phyloP scores from a whole-genome alignment of 2,797 vertebrate genomes.

The Mus spretus region DNA sequence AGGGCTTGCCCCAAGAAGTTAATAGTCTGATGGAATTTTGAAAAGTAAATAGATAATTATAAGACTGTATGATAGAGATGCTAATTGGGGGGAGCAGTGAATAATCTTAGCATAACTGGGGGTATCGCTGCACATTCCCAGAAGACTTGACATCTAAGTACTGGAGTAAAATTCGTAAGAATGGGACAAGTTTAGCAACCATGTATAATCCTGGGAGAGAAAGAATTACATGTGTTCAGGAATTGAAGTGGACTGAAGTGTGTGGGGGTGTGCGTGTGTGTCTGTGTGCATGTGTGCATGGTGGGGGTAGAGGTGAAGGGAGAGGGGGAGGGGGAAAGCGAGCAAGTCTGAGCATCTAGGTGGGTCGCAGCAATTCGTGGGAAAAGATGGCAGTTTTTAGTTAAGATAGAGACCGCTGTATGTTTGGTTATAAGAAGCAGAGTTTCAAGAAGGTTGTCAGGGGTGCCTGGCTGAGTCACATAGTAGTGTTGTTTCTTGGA shows the following conservation, averaged over 20 bases:
- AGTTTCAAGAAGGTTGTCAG: background rate
- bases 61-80: background rate
- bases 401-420: background rate
- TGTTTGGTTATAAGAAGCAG: background rate
- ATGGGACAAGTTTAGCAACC: background rate
- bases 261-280: background rate
- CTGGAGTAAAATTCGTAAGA: background rate
- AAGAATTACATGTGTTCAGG: background rate
- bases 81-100: background rate
- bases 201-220: background rate
- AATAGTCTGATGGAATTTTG: conserved; percentile 10
- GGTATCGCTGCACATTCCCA: background rate
- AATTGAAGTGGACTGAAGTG: background rate
- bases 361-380: background rate
- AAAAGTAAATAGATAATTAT: conserved; percentile 48
- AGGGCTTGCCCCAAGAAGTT: conserved; percentile 59
- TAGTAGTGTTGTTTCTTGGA: background rate
- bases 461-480: background rate
- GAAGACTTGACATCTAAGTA: background rate
- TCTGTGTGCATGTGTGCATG: background rate
- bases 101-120: background rate
- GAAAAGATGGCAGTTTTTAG: background rate
- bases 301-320: accelerated
- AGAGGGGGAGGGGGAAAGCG: background rate
- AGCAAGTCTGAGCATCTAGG: accelerated